Conservation (phyloP, 2,888 invertebrate species). For the Stegana nigrithorax region DNA sequence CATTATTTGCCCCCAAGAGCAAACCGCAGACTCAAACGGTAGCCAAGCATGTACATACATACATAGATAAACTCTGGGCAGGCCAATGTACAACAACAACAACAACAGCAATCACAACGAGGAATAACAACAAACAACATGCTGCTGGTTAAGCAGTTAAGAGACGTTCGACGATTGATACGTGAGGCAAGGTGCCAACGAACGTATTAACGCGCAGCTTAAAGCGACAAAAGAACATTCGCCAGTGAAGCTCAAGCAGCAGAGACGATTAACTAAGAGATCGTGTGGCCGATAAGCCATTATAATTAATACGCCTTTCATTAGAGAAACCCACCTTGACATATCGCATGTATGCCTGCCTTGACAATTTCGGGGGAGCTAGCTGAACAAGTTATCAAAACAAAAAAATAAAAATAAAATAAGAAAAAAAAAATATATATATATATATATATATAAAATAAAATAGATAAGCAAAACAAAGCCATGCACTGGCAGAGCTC, state of each 20-base stretch:
- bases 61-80: no score
- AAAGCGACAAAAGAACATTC: background rate
- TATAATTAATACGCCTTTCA: slow-evolving; percentile 51
- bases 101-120: background rate
- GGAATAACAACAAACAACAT: background rate
- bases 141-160: no score
- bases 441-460: no score
- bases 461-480: background rate
- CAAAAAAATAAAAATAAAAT: no score
- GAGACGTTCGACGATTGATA: background rate
- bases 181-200: slow-evolving; percentile 14
- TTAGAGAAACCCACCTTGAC: slow-evolving; percentile 29
- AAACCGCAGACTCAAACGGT: background rate
- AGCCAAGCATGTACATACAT: no score
- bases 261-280: slow-evolving; percentile 27
- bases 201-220: background rate
- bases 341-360: no score
- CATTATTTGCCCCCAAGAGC: slow-evolving; percentile 10
- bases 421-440: no score
- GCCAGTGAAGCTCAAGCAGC: background rate
- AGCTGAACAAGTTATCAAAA: background rate
- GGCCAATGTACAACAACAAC: no score
- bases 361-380: background rate
- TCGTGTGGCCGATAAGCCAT: slow-evolving; percentile 51
- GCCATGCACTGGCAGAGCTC: background rate